Evolutionary conservation across 2,797 vertebrate species (phyloP).

Genomic region (Tolypeutes matacus): DNA sequence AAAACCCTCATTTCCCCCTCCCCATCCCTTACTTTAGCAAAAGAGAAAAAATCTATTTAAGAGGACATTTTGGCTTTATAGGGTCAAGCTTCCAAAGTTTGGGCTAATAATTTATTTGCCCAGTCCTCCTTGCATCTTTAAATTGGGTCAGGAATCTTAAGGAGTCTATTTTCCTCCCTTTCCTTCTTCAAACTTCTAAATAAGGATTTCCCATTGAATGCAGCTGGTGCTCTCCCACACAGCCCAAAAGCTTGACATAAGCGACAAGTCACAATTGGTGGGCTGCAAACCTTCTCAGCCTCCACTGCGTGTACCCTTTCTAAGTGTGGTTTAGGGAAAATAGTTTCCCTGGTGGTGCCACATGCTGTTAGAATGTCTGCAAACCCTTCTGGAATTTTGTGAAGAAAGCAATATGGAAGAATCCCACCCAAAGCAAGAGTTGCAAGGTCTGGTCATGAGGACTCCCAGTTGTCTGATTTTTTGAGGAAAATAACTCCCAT

Average conservation of each 20-base stretch:
- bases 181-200: slow-evolving; percentile 52
- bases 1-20: not conserved
- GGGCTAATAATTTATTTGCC: not conserved
- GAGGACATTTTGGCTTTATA: not conserved
- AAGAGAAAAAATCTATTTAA: not conserved
- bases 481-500: not conserved
- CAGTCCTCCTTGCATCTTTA: not conserved
- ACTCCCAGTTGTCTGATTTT: not conserved
- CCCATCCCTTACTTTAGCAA: not conserved
- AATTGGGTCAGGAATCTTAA: slow-evolving; percentile 2
- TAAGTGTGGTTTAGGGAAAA: not conserved
- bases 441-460: not conserved
- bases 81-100: not conserved
- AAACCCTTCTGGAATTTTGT: not conserved
- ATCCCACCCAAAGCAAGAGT: not conserved
- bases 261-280: not conserved
- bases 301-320: not conserved
- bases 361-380: not conserved
- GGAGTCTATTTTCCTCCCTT: not conserved
- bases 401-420: not conserved
- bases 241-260: fast-evolving
- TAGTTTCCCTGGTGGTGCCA: not conserved
- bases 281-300: not conserved
- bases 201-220: not conserved
- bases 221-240: not conserved